Base-by-base conservation (phyloP, 2,113 vertebrate species). In the Alligator mississippiensis region DNA sequence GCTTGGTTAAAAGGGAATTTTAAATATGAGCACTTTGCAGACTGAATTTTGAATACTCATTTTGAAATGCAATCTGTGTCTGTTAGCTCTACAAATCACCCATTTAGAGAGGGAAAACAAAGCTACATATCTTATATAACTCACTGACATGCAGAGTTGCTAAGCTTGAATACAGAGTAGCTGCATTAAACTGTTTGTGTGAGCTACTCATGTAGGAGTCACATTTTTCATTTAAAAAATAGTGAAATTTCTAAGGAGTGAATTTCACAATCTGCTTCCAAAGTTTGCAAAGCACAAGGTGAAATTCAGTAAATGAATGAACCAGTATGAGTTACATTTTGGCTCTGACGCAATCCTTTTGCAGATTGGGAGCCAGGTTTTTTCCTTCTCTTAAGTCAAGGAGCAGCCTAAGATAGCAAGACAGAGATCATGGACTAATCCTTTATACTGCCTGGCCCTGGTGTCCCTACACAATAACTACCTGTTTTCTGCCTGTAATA, bases 1-100 rank as follows among this genome's bases (percentile, higher is more conserved):
- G 24, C 57, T 25, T 2, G 8, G 81, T 87, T 34, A 21, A 55
- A 82, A 28, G 16, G 4, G 5, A 79, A 61, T 84, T 84, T 89
- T n/a, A 87, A 82, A 91, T 84, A 61, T 19, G 55, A 89, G 5
- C 17, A 80, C 59, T 70, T 89, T 28, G n/a, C 28, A 90, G 13
- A 11, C 68, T 55, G 17, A 68, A 70, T 79, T 92, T 60, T 89
- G 55, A 80, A 6, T 5, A 63, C 24, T 64, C 4, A 25, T 60
- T 57, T 89, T 60, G 81, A 72, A 79, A 34, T 76, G 17, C 60
- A 27, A 30, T 70, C 21, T 27, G 74, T 25, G 85, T 22, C 25
- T 55, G 15, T 76, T 74, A 90, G 54, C 54, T 30, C 25, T 84
- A 80, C 25, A 30, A 4, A 66, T 60, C 59, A 60, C 59, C 15